Evolutionary conservation across 2,797 vertebrate genomes (phyloP).

Genomic region (Muscicapa comitata): DNA sequence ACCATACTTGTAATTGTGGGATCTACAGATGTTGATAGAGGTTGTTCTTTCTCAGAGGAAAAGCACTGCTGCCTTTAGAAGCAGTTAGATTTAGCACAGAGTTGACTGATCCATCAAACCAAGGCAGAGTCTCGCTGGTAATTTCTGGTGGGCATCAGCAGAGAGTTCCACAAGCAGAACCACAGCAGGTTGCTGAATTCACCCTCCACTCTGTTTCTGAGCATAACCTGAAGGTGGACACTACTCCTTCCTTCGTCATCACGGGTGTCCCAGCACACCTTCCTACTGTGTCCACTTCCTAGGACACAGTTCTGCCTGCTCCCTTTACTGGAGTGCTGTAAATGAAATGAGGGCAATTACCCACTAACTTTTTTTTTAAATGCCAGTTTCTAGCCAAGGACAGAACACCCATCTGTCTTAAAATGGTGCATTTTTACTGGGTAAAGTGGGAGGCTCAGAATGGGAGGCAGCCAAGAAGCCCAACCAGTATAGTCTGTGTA

Average conservation of each 20-base stretch:
- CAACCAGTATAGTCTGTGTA: background rate
- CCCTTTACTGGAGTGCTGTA: background rate
- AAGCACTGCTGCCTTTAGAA: background rate
- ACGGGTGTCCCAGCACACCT: rapidly evolving
- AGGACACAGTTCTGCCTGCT: background rate
- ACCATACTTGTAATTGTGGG: background rate
- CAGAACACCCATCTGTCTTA: background rate
- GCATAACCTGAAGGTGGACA: rapidly evolving
- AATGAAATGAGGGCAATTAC: background rate
- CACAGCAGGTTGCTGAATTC: background rate
- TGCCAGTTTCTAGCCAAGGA: background rate
- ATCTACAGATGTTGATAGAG: background rate
- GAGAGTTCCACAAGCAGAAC: background rate
- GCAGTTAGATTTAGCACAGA: background rate
- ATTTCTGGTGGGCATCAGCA: rapidly evolving
- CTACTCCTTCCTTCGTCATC: background rate
- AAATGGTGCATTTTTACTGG: background rate
- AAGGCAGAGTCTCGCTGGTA: rapidly evolving
- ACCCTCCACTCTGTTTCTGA: background rate
- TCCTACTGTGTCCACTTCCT: background rate
- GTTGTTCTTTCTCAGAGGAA: background rate
- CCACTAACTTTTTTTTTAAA: background rate
- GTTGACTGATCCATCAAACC: background rate
- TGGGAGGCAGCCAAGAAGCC: background rate
- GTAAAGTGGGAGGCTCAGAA: rapidly evolving